Evolutionary conservation across 2,888 invertebrate genomes (phyloP).

Genomic region (Acleris laterana): DNA sequence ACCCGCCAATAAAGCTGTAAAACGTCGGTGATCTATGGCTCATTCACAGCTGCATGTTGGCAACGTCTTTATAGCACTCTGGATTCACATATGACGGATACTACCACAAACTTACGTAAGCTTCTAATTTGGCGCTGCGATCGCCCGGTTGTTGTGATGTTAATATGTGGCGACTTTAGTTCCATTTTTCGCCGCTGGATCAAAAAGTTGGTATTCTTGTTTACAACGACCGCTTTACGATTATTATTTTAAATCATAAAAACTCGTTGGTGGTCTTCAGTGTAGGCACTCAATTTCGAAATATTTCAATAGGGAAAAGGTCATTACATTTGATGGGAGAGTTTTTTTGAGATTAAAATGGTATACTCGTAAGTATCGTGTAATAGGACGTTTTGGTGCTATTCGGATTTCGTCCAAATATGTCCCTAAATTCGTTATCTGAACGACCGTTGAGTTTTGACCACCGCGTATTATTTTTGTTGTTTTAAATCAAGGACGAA

Average conservation of each 20-base stretch:
- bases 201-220: slow-evolving; percentile 41
- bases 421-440: not conserved
- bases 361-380: slow-evolving; percentile 32
- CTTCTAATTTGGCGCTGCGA: not conserved
- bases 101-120: slow-evolving; percentile 14
- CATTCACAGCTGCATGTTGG: slow-evolving; percentile 48
- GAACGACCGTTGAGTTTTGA: too few species aligned
- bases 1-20: slow-evolving; percentile 52
- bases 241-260: slow-evolving; percentile 53
- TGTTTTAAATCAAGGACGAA: not conserved
- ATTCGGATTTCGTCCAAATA: slow-evolving; percentile 33
- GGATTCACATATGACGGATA: slow-evolving; percentile 50
- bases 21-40: slow-evolving; percentile 58
- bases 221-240: slow-evolving; percentile 60
- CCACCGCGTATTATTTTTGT: not conserved
- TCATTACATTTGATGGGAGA: slow-evolving; percentile 40
- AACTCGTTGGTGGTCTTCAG: slow-evolving; percentile 42
- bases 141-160: not conserved
- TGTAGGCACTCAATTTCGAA: slow-evolving; percentile 32
- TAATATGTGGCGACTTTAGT: slow-evolving; percentile 6
- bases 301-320: slow-evolving; percentile 47
- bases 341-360: slow-evolving; percentile 23
- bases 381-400: slow-evolving; percentile 35
- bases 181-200: slow-evolving; percentile 6
- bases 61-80: slow-evolving; percentile 57